Percentiles rank a stretch among this genome's conserved stretches.
These are phyloP conservation scores for Baccha elongata DNA, from an alignment of 2,888 invertebrate genomes.

Conservation along the genomic window DNA sequence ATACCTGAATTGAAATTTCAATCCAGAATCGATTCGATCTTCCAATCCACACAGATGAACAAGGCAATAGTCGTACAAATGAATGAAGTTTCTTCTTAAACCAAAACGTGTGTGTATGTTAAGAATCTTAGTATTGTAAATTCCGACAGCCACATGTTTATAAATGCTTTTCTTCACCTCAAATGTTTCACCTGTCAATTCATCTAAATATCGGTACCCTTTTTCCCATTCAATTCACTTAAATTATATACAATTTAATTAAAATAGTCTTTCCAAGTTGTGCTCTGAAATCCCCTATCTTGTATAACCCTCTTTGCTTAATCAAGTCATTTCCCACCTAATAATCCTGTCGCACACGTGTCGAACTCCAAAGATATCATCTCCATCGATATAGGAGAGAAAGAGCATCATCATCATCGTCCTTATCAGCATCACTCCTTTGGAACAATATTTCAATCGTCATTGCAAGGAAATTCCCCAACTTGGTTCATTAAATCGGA, in stretches of 20 bases:
- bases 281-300: background rate
- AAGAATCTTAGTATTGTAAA: too few species aligned
- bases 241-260: constrained; percentile 54
- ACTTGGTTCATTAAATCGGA: constrained; percentile 65
- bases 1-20: too few species aligned
- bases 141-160: background rate
- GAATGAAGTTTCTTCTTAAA: too few species aligned
- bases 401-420: background rate
- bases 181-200: constrained; percentile 42
- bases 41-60: too few species aligned
- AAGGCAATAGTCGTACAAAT: too few species aligned
- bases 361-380: constrained; percentile 62
- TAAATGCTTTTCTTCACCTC: constrained; percentile 1
- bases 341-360: constrained; percentile 64
- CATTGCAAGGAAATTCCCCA: constrained; percentile 36
- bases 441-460: constrained; percentile 19
- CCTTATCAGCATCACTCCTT: background rate
- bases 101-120: too few species aligned
- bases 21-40: too few species aligned
- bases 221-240: constrained; percentile 15
- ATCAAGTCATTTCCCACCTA: constrained; percentile 66
- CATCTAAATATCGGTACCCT: background rate
- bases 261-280: constrained; percentile 42
- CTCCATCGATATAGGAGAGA: constrained; percentile 8
- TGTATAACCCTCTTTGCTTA: constrained; percentile 27